phyloP scores from a whole-genome alignment of 2,113 vertebrate species.

The Atractosteus spatula region DNA sequence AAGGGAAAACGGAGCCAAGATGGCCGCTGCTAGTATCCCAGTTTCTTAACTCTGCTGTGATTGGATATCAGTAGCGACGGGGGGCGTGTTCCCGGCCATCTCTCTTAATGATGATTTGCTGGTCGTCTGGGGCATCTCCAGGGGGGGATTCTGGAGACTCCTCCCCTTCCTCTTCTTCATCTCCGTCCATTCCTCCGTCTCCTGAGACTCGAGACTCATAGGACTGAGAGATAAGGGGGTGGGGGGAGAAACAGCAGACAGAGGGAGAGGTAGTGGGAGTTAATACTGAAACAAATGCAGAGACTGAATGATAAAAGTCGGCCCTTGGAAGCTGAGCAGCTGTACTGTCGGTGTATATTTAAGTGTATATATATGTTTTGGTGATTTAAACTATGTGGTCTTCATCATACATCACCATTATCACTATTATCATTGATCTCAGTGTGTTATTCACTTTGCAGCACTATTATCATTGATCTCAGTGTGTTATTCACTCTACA shows the following conservation, averaged over 20 bases:
- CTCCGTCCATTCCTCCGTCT: conserved; percentile 55
- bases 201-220: conserved; percentile 70
- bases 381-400: no score
- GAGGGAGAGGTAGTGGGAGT: no score
- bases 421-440: no score
- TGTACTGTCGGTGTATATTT: no score
- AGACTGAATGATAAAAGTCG: no score
- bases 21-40: not conserved
- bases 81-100: conserved; percentile 62
- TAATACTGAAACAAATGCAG: no score
- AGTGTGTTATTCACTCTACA: no score
- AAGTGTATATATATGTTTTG: no score
- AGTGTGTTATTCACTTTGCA: no score
- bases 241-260: not conserved
- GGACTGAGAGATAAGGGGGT: conserved; percentile 41
- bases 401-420: no score
- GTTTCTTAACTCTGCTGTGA: not conserved
- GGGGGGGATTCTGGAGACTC: conserved; percentile 73
- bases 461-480: no score
- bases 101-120: conserved; percentile 80
- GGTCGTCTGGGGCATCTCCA: conserved; percentile 70
- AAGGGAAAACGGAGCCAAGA: not conserved
- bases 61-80: conserved; percentile 72
- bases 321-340: no score
- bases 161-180: conserved; percentile 78